Percentiles rank a stretch among this genome's conserved stretches.
phyloP scores from a whole-genome alignment of 2,113 vertebrate genomes.

The Sceloporus undulatus region DNA sequence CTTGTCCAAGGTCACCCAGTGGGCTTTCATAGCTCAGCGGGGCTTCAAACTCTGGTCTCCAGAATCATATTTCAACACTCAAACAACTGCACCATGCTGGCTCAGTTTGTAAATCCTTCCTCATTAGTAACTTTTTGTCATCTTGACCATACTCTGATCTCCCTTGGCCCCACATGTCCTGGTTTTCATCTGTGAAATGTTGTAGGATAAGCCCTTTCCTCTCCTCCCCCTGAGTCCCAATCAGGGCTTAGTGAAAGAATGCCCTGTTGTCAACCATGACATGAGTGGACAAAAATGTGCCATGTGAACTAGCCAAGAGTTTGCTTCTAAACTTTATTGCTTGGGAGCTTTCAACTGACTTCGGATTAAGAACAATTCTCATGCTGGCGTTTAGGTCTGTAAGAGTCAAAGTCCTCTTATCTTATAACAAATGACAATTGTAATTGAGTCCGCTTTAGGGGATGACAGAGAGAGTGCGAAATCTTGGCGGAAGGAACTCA shows the following conservation, averaged over 20 bases:
- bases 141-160: too few species aligned
- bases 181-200: background rate
- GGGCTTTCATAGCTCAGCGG: too few species aligned
- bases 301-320: background rate
- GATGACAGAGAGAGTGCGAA: constrained; percentile 1
- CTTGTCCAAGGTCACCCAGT: too few species aligned
- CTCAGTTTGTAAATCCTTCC: too few species aligned
- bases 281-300: background rate
- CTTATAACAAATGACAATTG: constrained; percentile 36
- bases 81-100: too few species aligned
- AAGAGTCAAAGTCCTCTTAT: constrained; percentile 31
- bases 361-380: background rate
- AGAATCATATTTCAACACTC: too few species aligned
- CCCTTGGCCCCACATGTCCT: too few species aligned
- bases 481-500: constrained; percentile 42
- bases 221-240: too few species aligned
- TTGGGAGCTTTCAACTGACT: background rate
- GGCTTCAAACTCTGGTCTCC: too few species aligned
- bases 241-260: background rate
- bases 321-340: background rate
- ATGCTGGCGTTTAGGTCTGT: constrained; percentile 29
- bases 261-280: background rate
- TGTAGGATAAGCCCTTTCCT: background rate
- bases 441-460: constrained; percentile 5
- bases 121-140: too few species aligned